phyloP scores from a whole-genome alignment of 2,113 vertebrate species.

The Vulpes vulpes region DNA sequence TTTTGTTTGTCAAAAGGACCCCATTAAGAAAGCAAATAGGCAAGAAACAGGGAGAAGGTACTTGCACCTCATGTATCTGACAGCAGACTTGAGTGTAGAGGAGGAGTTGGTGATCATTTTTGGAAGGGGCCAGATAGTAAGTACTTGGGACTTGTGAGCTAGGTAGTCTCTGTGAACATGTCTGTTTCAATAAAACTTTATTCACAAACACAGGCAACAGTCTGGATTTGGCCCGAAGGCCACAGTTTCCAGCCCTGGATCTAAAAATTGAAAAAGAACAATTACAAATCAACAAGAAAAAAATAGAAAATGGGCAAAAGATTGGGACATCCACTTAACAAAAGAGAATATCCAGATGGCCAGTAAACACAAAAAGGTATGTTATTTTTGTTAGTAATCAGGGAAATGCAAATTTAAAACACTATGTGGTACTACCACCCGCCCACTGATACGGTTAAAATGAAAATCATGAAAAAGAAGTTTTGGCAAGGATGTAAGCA shows the following conservation, averaged over 20 bases:
- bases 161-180: neutral
- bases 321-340: neutral
- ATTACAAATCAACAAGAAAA: neutral
- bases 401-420: neutral
- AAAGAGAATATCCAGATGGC: neutral
- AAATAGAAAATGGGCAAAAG: neutral
- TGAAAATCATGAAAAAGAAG: neutral
- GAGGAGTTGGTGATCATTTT: neutral
- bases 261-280: neutral
- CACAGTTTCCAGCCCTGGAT: neutral
- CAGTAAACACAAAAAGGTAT: neutral
- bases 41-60: neutral
- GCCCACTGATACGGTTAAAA: neutral
- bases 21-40: neutral
- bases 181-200: neutral
- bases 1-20: conserved; percentile 6
- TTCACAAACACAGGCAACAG: neutral
- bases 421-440: neutral
- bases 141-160: neutral
- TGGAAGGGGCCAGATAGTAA: neutral
- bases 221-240: neutral
- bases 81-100: neutral
- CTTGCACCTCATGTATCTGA: neutral
- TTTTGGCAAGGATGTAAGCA: neutral
- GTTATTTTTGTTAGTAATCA: neutral